Percentiles rank a stretch among this genome's conserved stretches.
phyloP scores from a whole-genome alignment of 2,113 vertebrate species.

The Pipa parva region DNA sequence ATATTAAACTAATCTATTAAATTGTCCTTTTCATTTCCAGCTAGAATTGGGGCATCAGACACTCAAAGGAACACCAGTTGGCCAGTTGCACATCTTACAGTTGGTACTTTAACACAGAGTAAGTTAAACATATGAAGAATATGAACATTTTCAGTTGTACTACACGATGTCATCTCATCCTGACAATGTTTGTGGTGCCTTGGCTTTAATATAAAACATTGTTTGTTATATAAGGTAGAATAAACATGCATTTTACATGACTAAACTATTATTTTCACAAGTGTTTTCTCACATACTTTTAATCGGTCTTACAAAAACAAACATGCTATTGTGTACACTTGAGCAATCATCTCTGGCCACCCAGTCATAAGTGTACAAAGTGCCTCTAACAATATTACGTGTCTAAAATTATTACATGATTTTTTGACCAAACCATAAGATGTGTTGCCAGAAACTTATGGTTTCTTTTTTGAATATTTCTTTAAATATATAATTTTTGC shows the following conservation, averaged over 20 bases:
- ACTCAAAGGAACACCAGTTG: constrained; percentile 54
- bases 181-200: not conserved
- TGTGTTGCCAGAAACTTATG: constrained; percentile 19
- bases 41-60: constrained; percentile 54
- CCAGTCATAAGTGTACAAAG: constrained; percentile 26
- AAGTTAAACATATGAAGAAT: constrained; percentile 40
- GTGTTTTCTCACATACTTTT: not conserved
- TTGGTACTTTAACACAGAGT: constrained; percentile 48
- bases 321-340: not conserved
- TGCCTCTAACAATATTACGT: constrained; percentile 9
- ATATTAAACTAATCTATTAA: no score
- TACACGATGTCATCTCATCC: no score
- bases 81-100: constrained; percentile 71
- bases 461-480: constrained; percentile 22
- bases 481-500: constrained; percentile 35
- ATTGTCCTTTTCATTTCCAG: constrained; percentile 52
- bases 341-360: constrained; percentile 25
- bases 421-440: constrained; percentile 34
- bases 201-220: no score
- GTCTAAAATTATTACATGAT: constrained; percentile 24
- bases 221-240: no score
- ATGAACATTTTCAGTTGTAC: no score
- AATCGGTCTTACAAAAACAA: not conserved
- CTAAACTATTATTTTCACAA: not conserved
- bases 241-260: no score